Evolutionary conservation across 2,888 invertebrate genomes (phyloP).

Genomic region (Trichogramma evanescens): DNA sequence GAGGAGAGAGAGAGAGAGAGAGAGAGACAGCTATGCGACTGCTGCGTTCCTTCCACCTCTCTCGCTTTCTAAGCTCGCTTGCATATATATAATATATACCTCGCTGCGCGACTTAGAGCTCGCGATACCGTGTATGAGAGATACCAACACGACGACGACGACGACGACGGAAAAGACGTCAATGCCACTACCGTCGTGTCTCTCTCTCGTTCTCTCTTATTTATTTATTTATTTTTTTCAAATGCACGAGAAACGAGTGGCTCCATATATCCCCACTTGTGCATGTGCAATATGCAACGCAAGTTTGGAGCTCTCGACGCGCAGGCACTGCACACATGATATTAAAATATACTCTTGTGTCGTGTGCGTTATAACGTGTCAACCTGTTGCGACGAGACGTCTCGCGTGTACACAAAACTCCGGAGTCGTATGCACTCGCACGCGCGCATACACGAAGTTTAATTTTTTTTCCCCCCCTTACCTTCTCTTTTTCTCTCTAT

Average conservation of each 20-base stretch:
- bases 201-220: constrained; percentile 7
- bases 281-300: too few relatives aligned
- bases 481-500: not conserved
- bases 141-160: not conserved
- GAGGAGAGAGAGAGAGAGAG: constrained; percentile 10
- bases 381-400: too few relatives aligned
- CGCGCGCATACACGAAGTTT: not conserved
- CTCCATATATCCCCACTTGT: too few relatives aligned
- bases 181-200: constrained; percentile 10
- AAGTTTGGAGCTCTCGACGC: too few relatives aligned
- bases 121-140: not conserved
- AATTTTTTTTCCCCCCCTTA: not conserved
- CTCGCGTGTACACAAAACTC: too few relatives aligned
- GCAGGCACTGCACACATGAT: too few relatives aligned
- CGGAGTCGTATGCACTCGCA: not conserved
- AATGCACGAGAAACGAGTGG: too few relatives aligned
- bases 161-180: constrained; percentile 4
- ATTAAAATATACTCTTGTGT: too few relatives aligned
- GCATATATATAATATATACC: not conserved
- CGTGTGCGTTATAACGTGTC: too few relatives aligned
- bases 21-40: constrained; percentile 3
- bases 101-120: too few relatives aligned
- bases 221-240: too few relatives aligned
- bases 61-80: not conserved
- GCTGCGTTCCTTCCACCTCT: constrained; percentile 15